phyloP scores from a whole-genome alignment of 2,888 invertebrate genomes.

The Dinocampus coccinellae region DNA sequence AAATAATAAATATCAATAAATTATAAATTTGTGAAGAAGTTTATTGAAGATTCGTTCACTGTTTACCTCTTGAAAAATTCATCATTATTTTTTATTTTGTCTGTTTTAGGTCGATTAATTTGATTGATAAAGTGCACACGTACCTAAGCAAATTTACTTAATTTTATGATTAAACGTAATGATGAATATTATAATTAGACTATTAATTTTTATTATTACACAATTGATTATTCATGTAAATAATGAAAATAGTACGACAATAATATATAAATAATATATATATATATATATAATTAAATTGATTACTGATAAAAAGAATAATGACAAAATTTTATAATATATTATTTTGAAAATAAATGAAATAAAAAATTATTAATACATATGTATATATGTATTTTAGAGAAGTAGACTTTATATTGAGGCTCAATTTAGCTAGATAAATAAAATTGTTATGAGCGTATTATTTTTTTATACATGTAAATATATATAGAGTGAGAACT shows the following conservation, averaged over 20 bases:
- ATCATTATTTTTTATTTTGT: neutral
- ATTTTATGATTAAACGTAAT: conserved; percentile 34
- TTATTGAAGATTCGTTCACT: neutral
- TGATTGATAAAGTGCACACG: conserved; percentile 43
- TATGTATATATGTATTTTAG: conserved; percentile 37
- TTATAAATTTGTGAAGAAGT: neutral
- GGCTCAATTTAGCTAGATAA: conserved; percentile 65
- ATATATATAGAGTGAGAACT: conserved; percentile 31
- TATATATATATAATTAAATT: conserved; percentile 12
- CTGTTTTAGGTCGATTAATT: too few relatives aligned
- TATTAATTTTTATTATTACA: conserved; percentile 3
- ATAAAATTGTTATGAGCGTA: conserved; percentile 41
- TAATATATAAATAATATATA: conserved; percentile 30
- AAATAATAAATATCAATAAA: too few relatives aligned
- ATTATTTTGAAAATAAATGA: conserved; percentile 39
- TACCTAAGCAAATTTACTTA: conserved; percentile 47
- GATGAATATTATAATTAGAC: conserved; percentile 39
- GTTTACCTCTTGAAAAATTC: neutral
- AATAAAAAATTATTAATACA: conserved; percentile 30
- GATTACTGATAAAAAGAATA: conserved; percentile 8
- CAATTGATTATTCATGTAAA: conserved; percentile 5
- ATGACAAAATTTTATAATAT: conserved; percentile 23
- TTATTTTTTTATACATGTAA: conserved; percentile 45
- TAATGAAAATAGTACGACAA: conserved; percentile 10
- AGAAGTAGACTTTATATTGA: conserved; percentile 59